phyloP scores from a whole-genome alignment of 2,888 invertebrate species.

The Amorpha juglandis region DNA sequence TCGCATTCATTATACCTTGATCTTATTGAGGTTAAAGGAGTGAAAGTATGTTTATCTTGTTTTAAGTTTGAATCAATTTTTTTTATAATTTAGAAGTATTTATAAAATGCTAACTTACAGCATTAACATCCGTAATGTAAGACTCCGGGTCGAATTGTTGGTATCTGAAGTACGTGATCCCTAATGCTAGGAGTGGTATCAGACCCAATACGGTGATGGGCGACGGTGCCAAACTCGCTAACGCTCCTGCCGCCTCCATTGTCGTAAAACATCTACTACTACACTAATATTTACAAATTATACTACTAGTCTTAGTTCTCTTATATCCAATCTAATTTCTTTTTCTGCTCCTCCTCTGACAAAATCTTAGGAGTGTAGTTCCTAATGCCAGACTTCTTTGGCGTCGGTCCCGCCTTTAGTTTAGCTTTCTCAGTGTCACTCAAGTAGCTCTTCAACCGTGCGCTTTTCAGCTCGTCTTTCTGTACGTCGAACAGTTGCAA shows the following conservation, averaged over 20 bases:
- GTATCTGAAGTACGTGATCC: conserved; percentile 92
- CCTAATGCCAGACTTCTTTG: conserved; percentile 86
- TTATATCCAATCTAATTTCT: conserved; percentile 87
- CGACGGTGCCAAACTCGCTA: conserved; percentile 85
- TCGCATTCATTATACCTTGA: no score
- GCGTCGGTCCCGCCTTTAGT: conserved; percentile 59
- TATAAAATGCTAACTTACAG: conserved; percentile 81
- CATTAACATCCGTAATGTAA: conserved; percentile 87
- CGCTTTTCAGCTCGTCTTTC: conserved; percentile 66
- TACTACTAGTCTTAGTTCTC: conserved; percentile 71
- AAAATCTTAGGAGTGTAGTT: conserved; percentile 90
- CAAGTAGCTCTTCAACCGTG: conserved; percentile 65
- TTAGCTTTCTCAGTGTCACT: conserved; percentile 76
- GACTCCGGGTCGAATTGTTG: conserved; percentile 92
- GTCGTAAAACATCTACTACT: conserved; percentile 73
- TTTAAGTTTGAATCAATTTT: no score
- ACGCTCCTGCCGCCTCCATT: conserved; percentile 82
- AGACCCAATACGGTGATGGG: conserved; percentile 88
- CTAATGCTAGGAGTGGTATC: conserved; percentile 92
- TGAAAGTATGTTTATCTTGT: no score
- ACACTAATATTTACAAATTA: conserved; percentile 79
- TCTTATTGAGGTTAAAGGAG: no score
- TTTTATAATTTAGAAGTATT: background rate
- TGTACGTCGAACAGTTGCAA: conserved; percentile 72
- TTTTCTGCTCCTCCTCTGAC: conserved; percentile 81